Conservation (phyloP, 2,797 vertebrate genomes). For the Phoeniculus purpureus region DNA sequence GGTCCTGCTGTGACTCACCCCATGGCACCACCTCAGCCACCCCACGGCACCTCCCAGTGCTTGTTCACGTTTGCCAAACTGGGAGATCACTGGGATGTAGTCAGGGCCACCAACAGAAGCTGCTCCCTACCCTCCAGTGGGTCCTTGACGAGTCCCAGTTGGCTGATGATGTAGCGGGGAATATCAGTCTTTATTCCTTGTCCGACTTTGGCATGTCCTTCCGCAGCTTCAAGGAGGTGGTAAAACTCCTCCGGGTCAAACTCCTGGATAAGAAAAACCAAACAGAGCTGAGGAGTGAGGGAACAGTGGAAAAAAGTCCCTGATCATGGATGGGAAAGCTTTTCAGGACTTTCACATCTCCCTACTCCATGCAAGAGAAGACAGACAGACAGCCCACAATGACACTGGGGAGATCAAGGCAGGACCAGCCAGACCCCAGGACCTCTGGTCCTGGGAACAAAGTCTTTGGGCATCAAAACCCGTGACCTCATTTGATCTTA, state of each 20-base stretch:
- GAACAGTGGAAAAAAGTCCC: background rate
- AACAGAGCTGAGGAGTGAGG: background rate
- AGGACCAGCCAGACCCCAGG: rapidly evolving
- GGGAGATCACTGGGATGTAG: background rate
- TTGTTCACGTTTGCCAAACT: rapidly evolving
- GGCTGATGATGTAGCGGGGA: conserved; percentile 94
- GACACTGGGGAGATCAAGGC: background rate
- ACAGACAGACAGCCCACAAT: rapidly evolving
- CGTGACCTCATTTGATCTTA: background rate
- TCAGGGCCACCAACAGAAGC: background rate
- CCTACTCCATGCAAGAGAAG: background rate
- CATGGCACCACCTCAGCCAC: background rate
- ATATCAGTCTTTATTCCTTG: conserved; percentile 95
- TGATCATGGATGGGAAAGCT: background rate
- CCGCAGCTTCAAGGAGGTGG: conserved; percentile 93
- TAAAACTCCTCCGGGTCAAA: conserved; percentile 98
- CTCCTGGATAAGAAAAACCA: conserved; percentile 77
- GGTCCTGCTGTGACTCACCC: background rate
- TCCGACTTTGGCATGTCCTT: conserved; percentile 94
- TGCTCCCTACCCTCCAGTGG: conserved; percentile 85
- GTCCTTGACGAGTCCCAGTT: conserved; percentile 91
- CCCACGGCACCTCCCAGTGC: background rate
- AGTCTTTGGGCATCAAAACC: background rate
- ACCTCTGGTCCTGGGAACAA: background rate
- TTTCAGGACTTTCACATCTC: background rate